A percentile compares a stretch with the other conserved stretches of the same genome.
phyloP scores from a whole-genome alignment of 2,888 invertebrate genomes.

The Heteromurus nitidus region DNA sequence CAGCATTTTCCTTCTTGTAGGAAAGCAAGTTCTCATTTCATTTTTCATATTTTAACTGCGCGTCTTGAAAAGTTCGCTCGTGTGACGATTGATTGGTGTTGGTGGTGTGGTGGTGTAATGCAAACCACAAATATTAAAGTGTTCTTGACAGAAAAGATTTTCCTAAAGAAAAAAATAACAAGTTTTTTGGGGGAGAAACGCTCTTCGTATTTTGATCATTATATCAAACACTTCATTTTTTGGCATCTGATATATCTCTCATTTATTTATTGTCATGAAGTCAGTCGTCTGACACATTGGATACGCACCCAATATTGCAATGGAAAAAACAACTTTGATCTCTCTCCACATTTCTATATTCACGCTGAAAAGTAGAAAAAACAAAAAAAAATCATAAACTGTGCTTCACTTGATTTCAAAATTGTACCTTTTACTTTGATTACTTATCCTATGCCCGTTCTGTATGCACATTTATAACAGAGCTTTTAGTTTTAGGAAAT shows the following conservation, averaged over 20 bases:
- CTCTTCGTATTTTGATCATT: slow-evolving; percentile 53
- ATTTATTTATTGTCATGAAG: slow-evolving; percentile 63
- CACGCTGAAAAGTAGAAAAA: neutral
- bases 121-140: slow-evolving; percentile 39
- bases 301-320: neutral
- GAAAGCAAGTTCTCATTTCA: slow-evolving; percentile 22
- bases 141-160: slow-evolving; percentile 47
- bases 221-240: slow-evolving; percentile 63
- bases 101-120: slow-evolving; percentile 33
- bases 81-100: slow-evolving; percentile 61
- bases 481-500: too few relatives aligned
- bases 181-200: slow-evolving; percentile 49
- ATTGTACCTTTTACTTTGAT: neutral
- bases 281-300: slow-evolving; percentile 36
- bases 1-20: neutral
- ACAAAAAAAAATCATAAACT: slow-evolving; percentile 11
- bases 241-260: slow-evolving; percentile 61
- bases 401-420: neutral
- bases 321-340: slow-evolving; percentile 4
- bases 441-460: neutral
- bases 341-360: too few relatives aligned
- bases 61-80: slow-evolving; percentile 52
- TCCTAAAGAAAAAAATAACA: slow-evolving; percentile 49
- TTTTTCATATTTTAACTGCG: slow-evolving; percentile 40
- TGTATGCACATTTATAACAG: too few relatives aligned